A percentile compares a stretch with the other conserved stretches of the same genome.
phyloP scores from a whole-genome alignment of 1,140 invertebrate genomes.

The Antheraea pernyi region DNA sequence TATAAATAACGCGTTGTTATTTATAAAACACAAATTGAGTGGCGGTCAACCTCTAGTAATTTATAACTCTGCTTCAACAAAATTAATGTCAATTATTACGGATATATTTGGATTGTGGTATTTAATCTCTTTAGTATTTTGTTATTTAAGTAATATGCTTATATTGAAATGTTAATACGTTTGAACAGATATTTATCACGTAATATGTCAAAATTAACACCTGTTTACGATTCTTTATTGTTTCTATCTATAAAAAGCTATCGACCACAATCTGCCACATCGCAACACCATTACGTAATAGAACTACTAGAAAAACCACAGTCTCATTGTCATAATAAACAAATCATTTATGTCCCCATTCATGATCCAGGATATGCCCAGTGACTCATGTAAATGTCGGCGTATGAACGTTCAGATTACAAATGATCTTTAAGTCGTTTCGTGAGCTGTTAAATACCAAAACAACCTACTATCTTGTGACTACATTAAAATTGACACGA shows the following conservation, averaged over 20 bases:
- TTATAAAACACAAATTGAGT: no score
- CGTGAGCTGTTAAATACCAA: not conserved
- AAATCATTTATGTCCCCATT: constrained; percentile 3
- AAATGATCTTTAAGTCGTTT: not conserved
- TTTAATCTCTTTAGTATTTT: no score
- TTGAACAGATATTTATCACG: not conserved
- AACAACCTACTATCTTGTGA: not conserved
- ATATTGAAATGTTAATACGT: no score
- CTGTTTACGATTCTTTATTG: no score
- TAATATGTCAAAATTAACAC: not conserved
- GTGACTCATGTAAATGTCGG: not conserved
- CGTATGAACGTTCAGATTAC: not conserved
- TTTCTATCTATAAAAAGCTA: not conserved
- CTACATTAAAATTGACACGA: not conserved
- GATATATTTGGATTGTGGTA: no score
- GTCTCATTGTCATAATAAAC: constrained; percentile 1
- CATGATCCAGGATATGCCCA: constrained; percentile 3
- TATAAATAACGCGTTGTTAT: no score
- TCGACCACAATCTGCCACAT: not conserved
- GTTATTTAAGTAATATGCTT: no score
- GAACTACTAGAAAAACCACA: not conserved
- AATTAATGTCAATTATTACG: no score
- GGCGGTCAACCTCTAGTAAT: no score
- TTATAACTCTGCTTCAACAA: no score
- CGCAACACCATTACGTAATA: constrained; percentile 1